Conservation (phyloP, 2,113 vertebrate genomes). For the Heterochromis multidens region DNA sequence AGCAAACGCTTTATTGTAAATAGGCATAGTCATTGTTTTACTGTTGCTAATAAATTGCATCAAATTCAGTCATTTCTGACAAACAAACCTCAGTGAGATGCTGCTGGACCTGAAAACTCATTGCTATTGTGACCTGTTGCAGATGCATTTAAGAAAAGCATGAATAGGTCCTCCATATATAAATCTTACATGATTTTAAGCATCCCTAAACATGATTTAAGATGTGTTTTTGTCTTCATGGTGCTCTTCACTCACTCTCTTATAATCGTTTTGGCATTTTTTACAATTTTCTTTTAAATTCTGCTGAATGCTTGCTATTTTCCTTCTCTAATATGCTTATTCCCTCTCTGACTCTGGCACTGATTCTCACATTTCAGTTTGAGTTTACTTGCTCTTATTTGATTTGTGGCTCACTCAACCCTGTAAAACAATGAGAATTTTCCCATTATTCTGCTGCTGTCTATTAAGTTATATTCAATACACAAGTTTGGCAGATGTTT, state of each 20-base stretch:
- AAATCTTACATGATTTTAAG: neutral
- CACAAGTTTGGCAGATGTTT: neutral
- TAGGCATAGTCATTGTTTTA: neutral
- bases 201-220: neutral
- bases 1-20: neutral
- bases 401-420: neutral
- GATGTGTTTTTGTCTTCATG: neutral
- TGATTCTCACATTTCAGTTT: neutral
- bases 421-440: neutral
- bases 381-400: neutral
- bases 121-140: neutral
- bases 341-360: neutral
- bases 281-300: neutral
- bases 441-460: neutral
- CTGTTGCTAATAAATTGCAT: neutral
- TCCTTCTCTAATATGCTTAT: neutral
- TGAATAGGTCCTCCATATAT: neutral
- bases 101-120: neutral
- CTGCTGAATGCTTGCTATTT: neutral
- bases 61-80: neutral
- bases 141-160: neutral
- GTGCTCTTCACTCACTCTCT: neutral
- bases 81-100: neutral
- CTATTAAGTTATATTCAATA: neutral
- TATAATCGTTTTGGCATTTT: neutral